Evolutionary conservation across 2,113 vertebrate genomes (phyloP).

Genomic region (Microtus ochrogaster): DNA sequence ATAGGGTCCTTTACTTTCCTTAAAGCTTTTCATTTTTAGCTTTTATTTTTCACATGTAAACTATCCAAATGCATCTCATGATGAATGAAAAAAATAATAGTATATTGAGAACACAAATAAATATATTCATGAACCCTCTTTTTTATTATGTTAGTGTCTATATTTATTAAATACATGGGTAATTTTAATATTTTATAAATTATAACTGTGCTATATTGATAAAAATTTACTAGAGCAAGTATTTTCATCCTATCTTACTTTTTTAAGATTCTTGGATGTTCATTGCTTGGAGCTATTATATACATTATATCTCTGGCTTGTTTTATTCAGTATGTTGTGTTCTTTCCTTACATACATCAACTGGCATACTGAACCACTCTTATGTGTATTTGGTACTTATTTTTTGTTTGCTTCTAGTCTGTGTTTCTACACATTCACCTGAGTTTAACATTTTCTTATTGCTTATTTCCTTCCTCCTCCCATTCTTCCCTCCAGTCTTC

Average conservation of each 20-base stretch:
- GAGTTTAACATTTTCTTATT: background rate
- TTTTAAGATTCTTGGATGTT: background rate
- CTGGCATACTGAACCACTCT: too few relatives aligned
- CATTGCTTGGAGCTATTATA: background rate
- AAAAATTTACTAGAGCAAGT: background rate
- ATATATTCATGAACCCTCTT: background rate
- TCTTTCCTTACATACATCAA: background rate
- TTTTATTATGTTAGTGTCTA: background rate
- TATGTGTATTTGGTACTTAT: background rate
- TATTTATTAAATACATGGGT: background rate
- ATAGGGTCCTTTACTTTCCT: background rate
- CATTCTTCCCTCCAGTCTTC: background rate
- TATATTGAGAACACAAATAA: background rate
- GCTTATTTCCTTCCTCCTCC: background rate
- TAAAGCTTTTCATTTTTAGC: background rate
- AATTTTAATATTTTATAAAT: background rate
- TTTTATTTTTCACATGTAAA: background rate
- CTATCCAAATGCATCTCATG: background rate
- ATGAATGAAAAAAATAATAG: background rate
- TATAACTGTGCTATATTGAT: background rate
- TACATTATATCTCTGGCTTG: background rate
- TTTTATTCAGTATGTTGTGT: background rate
- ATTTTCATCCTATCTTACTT: background rate
- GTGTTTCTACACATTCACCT: background rate
- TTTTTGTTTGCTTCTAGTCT: background rate